Percentiles rank a stretch among this genome's conserved stretches.
Conservation (phyloP, 2,888 invertebrate species). For the Disparrhopalites patrizii region DNA sequence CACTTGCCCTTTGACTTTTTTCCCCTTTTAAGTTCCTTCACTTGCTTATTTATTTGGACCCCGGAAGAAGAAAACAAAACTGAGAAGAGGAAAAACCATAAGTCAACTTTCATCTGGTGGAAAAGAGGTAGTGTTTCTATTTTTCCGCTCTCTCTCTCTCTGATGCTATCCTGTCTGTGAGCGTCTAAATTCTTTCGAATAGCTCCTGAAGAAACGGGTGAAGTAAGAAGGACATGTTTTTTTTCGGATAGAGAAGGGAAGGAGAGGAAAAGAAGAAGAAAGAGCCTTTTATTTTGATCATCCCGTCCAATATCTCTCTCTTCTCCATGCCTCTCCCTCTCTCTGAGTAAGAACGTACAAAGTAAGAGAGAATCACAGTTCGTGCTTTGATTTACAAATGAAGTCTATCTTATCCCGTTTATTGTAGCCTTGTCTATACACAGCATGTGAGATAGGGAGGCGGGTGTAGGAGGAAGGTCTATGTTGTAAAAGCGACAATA, state of each 20-base stretch:
- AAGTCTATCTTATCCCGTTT: constrained; percentile 18
- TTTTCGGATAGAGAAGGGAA: too few species aligned
- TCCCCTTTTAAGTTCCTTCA: too few species aligned
- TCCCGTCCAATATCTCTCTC: constrained; percentile 32
- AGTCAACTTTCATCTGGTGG: too few species aligned
- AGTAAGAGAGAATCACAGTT: constrained; percentile 41
- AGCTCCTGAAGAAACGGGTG: neutral
- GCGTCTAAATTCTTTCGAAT: constrained; percentile 10
- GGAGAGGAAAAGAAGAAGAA: constrained; percentile 24
- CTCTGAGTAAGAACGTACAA: constrained; percentile 34
- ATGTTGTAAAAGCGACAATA: constrained; percentile 10
- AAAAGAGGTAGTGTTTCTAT: neutral
- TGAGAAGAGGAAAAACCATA: too few species aligned
- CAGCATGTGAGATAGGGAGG: too few species aligned
- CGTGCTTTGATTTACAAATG: constrained; percentile 45
- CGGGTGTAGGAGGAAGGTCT: neutral
- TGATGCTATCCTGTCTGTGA: too few species aligned
- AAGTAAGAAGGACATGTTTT: constrained; percentile 30
- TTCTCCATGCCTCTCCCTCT: constrained; percentile 20
- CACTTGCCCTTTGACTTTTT: too few species aligned
- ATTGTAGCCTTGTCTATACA: too few species aligned
- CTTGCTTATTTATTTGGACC: constrained; percentile 3
- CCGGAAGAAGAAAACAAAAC: constrained; percentile 1
- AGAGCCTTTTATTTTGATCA: constrained; percentile 35
- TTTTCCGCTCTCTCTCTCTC: constrained; percentile 5